These are phyloP conservation scores for Montipora capricornis DNA, from an alignment of 64 coral and sea anemone genomes.

Conservation along the genomic window DNA sequence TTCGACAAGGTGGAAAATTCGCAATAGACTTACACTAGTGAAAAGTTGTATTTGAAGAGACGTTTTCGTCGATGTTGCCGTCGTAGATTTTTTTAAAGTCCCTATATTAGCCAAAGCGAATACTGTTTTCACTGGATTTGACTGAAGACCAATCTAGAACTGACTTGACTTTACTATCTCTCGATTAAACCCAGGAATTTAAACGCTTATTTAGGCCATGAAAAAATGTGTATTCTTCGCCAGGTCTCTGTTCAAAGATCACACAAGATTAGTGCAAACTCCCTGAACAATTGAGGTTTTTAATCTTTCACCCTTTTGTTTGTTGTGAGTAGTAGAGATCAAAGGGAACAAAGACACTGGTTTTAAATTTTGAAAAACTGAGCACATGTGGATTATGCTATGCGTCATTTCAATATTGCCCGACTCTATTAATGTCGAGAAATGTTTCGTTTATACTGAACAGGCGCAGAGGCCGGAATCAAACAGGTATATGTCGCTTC, in stretches of 20 bases:
- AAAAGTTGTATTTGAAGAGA: no score
- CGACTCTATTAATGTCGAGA: background rate
- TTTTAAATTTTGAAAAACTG: background rate
- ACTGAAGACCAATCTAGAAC: no score
- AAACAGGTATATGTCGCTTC: no score
- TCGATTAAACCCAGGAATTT: background rate
- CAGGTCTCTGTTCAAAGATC: background rate
- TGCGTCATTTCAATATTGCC: background rate
- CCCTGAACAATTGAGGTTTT: slow-evolving; percentile 5
- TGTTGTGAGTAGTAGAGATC: background rate
- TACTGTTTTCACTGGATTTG: no score
- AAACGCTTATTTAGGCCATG: background rate
- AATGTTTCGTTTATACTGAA: no score
- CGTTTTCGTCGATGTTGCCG: no score
- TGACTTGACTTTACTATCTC: no score
- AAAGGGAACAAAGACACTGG: background rate
- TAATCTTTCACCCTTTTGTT: background rate
- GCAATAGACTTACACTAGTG: no score
- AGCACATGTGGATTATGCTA: background rate
- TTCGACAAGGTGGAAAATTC: no score
- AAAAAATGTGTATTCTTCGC: background rate
- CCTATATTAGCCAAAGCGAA: no score
- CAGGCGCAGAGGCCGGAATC: no score
- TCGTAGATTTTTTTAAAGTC: no score
- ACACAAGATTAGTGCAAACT: background rate